Evolutionary conservation across 2,113 vertebrate species (phyloP).

Genomic region (Numenius arquata): DNA sequence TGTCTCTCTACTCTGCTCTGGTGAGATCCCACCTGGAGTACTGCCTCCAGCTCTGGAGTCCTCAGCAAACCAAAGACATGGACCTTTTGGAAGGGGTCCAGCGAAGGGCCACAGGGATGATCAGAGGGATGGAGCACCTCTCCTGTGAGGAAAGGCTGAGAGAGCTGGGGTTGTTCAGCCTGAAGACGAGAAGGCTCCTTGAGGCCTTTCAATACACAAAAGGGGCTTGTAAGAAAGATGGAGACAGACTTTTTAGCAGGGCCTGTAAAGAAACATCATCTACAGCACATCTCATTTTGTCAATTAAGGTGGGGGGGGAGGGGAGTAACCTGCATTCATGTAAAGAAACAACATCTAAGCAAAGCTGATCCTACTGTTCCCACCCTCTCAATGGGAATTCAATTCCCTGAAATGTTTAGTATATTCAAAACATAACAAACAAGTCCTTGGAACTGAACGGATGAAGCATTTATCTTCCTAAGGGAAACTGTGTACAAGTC

Average conservation of each 20-base stretch:
- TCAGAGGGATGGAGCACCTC: background rate
- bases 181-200: background rate
- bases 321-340: background rate
- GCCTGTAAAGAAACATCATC: background rate
- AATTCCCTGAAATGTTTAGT: background rate
- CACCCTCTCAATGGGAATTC: background rate
- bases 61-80: background rate
- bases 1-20: background rate
- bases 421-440: background rate
- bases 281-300: background rate
- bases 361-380: background rate
- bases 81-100: rapidly evolving
- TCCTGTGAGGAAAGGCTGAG: rapidly evolving
- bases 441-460: background rate
- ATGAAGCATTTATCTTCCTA: background rate
- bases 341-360: background rate
- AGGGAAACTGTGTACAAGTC: background rate
- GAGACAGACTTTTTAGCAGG: background rate
- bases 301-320: background rate
- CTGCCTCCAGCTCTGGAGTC: background rate
- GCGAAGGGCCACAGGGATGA: background rate
- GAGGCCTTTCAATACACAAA: background rate
- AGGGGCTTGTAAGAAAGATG: background rate
- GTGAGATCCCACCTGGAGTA: background rate
- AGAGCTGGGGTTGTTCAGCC: background rate